Conservation (phyloP, 2,888 invertebrate genomes). For the Pyrrhia umbra region DNA sequence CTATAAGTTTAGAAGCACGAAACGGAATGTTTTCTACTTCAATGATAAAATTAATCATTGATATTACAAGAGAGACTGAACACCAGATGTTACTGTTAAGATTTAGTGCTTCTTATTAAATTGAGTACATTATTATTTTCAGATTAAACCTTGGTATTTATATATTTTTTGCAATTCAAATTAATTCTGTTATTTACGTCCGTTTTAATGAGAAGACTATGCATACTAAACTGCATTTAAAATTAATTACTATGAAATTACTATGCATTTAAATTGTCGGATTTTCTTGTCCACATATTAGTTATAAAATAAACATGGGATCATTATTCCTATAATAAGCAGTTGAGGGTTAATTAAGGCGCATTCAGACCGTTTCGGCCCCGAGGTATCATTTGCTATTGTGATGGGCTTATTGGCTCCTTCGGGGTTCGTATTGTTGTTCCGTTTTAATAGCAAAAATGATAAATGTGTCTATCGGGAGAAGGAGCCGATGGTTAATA, state of each 20-base stretch:
- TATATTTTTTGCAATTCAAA: slow-evolving; percentile 4
- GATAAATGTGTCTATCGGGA: slow-evolving; percentile 87
- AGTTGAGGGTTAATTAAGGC: slow-evolving; percentile 87
- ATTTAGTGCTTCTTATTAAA: slow-evolving; percentile 46
- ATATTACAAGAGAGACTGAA: slow-evolving; percentile 38
- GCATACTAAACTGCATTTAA: slow-evolving; percentile 14
- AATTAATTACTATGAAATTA: slow-evolving; percentile 44
- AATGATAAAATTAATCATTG: slow-evolving; percentile 43
- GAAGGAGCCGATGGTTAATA: slow-evolving; percentile 59
- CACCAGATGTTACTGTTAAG: slow-evolving; percentile 48
- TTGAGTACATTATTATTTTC: slow-evolving; percentile 23
- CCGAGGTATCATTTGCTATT: slow-evolving; percentile 89
- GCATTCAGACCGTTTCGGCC: slow-evolving; percentile 83
- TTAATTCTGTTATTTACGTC: not conserved
- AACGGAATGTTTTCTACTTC: slow-evolving; percentile 16
- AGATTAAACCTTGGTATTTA: slow-evolving; percentile 7
- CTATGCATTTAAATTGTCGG: slow-evolving; percentile 60
- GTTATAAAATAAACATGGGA: slow-evolving; percentile 72
- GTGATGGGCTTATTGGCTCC: slow-evolving; percentile 86
- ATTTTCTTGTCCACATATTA: slow-evolving; percentile 55
- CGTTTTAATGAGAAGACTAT: slow-evolving; percentile 9
- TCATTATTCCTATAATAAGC: slow-evolving; percentile 84
- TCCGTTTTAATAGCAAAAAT: slow-evolving; percentile 88
- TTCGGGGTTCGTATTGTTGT: slow-evolving; percentile 87
- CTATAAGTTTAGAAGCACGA: not conserved